A percentile compares a stretch with the other conserved stretches of the same genome.
Evolutionary conservation across 2,797 vertebrate species (phyloP).

Genomic region (Masticophis lateralis): DNA sequence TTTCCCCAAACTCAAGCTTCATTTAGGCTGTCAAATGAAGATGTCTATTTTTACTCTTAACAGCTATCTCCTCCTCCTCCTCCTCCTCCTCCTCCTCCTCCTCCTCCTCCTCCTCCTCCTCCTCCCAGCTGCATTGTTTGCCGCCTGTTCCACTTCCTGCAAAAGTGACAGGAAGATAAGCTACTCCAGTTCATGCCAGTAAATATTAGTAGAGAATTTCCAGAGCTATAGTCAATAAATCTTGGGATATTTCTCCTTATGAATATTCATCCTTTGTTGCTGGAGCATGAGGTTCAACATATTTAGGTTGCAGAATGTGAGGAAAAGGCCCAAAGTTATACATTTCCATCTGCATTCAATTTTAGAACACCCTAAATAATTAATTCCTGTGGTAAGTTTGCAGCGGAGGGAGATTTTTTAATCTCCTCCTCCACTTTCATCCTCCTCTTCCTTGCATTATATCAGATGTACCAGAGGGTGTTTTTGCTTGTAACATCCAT

Average conservation of each 20-base stretch:
- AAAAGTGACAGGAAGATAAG: background rate
- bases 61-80: background rate
- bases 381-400: background rate
- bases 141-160: background rate
- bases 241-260: background rate
- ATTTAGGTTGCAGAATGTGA: background rate
- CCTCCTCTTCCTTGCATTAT: background rate
- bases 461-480: background rate
- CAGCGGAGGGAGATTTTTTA: background rate
- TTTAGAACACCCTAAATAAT: conserved; percentile 22
- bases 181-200: background rate
- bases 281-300: background rate
- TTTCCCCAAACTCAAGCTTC: background rate
- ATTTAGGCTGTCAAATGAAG: background rate
- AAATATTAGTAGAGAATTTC: background rate
- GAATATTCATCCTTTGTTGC: background rate
- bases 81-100: no score
- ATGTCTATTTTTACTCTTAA: background rate
- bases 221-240: background rate
- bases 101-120: background rate
- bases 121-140: no score
- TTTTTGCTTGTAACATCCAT: background rate
- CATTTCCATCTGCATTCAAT: conserved; percentile 13
- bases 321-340: background rate
- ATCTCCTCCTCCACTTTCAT: background rate